These are phyloP conservation scores for Carassius carassius DNA, from an alignment of 2,113 vertebrate genomes.

Conservation along the genomic window DNA sequence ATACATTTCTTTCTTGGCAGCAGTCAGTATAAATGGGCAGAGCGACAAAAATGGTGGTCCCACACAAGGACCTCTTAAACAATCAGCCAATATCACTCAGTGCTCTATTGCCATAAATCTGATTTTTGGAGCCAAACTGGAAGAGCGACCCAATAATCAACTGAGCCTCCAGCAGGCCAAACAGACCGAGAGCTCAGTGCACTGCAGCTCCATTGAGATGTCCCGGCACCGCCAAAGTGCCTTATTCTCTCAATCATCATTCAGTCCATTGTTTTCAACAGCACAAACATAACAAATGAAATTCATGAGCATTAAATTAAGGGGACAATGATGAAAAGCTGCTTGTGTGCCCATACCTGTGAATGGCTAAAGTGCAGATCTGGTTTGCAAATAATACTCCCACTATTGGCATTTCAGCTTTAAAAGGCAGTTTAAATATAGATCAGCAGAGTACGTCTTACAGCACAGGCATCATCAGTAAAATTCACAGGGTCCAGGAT, in stretches of 20 bases:
- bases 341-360: background rate
- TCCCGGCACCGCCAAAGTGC: background rate
- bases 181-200: slow-evolving; percentile 21
- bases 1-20: background rate
- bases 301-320: slow-evolving; percentile 28
- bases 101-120: slow-evolving; percentile 16
- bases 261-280: slow-evolving; percentile 31
- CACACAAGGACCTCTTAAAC: slow-evolving; percentile 23
- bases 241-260: slow-evolving; percentile 32
- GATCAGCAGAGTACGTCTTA: background rate
- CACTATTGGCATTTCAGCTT: background rate
- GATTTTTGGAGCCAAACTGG: slow-evolving; percentile 27
- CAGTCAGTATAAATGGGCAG: background rate
- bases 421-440: background rate
- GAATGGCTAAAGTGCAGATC: background rate
- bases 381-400: background rate
- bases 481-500: background rate
- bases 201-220: slow-evolving; percentile 19
- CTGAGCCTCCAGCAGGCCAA: slow-evolving; percentile 17
- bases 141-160: slow-evolving; percentile 8
- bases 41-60: slow-evolving; percentile 20
- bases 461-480: background rate
- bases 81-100: slow-evolving; percentile 31
- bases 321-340: background rate
- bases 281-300: slow-evolving; percentile 32